Percentiles rank a stretch among this genome's conserved stretches.
Evolutionary conservation across 2,113 vertebrate species (phyloP).

Genomic region (Otocyon megalotis): DNA sequence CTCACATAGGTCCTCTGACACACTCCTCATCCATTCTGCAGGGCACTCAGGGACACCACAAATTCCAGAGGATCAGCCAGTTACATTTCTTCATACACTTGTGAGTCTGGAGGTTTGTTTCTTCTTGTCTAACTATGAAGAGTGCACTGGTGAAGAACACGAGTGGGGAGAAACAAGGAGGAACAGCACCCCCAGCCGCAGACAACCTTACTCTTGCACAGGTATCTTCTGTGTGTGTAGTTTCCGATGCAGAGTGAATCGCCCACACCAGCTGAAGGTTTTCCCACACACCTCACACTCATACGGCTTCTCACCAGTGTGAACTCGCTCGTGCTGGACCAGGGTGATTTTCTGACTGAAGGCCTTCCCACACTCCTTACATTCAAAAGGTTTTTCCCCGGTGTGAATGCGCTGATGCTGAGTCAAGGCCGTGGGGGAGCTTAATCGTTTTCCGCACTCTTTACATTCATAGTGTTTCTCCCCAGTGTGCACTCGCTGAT

Average conservation of each 20-base stretch:
- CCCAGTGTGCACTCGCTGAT: background rate
- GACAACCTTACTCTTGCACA: background rate
- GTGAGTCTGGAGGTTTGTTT: background rate
- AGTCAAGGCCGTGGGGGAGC: background rate
- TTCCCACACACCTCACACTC: conserved; percentile 23
- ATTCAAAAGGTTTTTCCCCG: conserved; percentile 22
- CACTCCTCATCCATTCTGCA: background rate
- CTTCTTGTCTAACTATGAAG: background rate
- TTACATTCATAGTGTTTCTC: background rate
- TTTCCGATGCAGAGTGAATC: conserved; percentile 30
- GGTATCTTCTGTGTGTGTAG: background rate
- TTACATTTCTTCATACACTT: background rate
- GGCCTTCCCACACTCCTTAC: conserved; percentile 32
- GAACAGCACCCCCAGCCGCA: background rate
- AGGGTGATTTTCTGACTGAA: conserved; percentile 51
- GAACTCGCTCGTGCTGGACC: background rate
- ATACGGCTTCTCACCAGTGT: background rate
- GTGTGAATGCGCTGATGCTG: conserved; percentile 17
- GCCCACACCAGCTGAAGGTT: conserved; percentile 7
- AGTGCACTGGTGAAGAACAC: background rate
- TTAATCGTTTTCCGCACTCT: conserved; percentile 5
- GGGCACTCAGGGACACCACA: background rate
- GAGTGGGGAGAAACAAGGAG: background rate
- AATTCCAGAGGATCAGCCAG: background rate
- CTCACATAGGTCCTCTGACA: background rate